A percentile compares a stretch with the other conserved stretches of the same genome.
Conservation (phyloP, 2,797 vertebrate species). For the Euthynnus affinis region DNA sequence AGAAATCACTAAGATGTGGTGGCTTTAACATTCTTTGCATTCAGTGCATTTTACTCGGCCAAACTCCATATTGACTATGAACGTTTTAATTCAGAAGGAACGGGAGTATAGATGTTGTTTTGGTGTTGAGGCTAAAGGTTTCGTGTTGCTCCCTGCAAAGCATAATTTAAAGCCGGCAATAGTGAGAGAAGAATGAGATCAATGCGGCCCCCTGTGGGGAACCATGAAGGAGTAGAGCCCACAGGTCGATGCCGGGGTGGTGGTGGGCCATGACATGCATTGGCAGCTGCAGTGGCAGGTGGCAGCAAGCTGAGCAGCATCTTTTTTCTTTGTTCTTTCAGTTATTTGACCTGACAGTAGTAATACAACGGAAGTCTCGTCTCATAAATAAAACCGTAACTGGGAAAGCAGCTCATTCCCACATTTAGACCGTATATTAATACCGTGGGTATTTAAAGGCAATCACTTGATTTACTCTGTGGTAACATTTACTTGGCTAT, state of each 20-base stretch:
- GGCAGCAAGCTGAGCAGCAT: constrained; percentile 51
- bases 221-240: constrained; percentile 46
- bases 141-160: constrained; percentile 33
- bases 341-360: constrained; percentile 31
- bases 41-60: neutral
- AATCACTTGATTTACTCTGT: neutral
- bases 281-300: constrained; percentile 12
- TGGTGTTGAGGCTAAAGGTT: constrained; percentile 46
- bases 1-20: neutral
- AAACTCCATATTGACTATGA: neutral
- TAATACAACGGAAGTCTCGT: constrained; percentile 14
- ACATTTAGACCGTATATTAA: constrained; percentile 7
- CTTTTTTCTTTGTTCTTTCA: constrained; percentile 8
- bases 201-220: constrained; percentile 49
- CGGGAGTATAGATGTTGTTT: constrained; percentile 38
- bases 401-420: constrained; percentile 27
- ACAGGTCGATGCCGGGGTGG: constrained; percentile 50
- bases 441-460: constrained; percentile 6
- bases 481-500: neutral
- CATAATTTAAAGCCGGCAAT: constrained; percentile 49
- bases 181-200: constrained; percentile 54
- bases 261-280: constrained; percentile 35
- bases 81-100: constrained; percentile 38
- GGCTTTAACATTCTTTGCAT: neutral
- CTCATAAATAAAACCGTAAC: constrained; percentile 38